A percentile compares a stretch with the other conserved stretches of the same genome.
Evolutionary conservation across 2,797 vertebrate species (phyloP).

Genomic region (Sebastes aleutianus): DNA sequence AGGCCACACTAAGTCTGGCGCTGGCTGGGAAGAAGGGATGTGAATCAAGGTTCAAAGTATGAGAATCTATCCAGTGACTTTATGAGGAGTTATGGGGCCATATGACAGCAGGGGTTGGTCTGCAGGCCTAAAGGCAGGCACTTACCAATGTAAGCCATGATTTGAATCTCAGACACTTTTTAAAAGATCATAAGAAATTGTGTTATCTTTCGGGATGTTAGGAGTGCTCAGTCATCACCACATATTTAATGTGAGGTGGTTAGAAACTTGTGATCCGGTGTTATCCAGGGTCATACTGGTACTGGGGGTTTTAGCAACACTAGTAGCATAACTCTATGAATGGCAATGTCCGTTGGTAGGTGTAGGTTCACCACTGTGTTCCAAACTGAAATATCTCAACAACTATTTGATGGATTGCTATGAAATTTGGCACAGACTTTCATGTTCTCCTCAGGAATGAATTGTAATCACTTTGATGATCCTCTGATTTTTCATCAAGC

Average conservation of each 20-base stretch:
- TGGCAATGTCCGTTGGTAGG: not conserved
- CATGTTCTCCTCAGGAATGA: not conserved
- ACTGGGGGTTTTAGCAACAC: no score
- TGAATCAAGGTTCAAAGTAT: conserved; percentile 23
- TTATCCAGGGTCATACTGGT: not conserved
- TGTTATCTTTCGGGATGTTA: not conserved
- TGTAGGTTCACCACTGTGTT: not conserved
- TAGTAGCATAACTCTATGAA: no score
- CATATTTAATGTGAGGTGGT: not conserved
- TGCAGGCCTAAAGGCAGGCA: not conserved
- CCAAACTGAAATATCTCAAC: not conserved
- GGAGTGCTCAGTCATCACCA: not conserved
- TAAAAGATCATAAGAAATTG: not conserved
- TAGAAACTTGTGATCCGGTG: not conserved
- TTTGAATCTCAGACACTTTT: not conserved
- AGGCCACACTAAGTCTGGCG: not conserved
- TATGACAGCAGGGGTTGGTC: not conserved
- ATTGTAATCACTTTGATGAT: not conserved
- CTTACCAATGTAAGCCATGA: not conserved
- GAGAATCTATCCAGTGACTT: conserved; percentile 25
- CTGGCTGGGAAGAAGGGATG: not conserved
- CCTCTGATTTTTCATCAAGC: not conserved
- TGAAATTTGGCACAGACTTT: not conserved
- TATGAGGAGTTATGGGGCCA: not conserved
- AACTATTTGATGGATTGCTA: not conserved